A percentile compares a stretch with the other conserved stretches of the same genome.
Conservation (phyloP, 53 echinoderm and acorn worm genomes). For the Hippasteria phrygiana region DNA sequence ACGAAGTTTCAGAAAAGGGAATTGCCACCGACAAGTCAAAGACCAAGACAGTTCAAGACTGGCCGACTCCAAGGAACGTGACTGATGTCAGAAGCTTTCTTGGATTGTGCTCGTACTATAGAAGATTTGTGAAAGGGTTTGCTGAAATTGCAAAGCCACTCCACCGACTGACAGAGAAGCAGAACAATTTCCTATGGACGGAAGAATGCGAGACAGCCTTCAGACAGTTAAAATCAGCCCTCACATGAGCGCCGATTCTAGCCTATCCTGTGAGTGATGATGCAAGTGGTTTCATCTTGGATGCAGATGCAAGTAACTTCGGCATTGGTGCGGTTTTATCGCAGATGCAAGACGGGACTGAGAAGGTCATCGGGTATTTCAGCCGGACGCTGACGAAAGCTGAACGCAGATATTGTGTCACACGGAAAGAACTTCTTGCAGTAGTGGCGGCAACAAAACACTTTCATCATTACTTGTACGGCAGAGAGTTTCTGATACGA, state of each 20-base stretch:
- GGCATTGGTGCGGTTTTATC: conserved; percentile 53
- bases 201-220: conserved; percentile 19
- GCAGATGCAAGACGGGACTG: conserved; percentile 33
- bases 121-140: too few species aligned
- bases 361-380: conserved; percentile 51
- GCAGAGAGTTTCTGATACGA: conserved; percentile 1
- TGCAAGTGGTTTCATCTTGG: conserved; percentile 44
- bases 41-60: conserved; percentile 44
- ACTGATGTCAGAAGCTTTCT: conserved; percentile 67
- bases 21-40: conserved; percentile 26
- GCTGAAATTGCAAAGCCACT: too few species aligned
- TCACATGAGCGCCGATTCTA: conserved; percentile 19
- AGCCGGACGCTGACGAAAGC: conserved; percentile 32
- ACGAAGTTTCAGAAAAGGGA: conserved; percentile 50
- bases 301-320: conserved; percentile 46
- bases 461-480: conserved; percentile 56
- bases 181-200: conserved; percentile 14
- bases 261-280: conserved; percentile 12
- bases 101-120: conserved; percentile 67
- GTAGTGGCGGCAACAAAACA: conserved; percentile 6
- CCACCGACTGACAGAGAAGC: conserved; percentile 40
- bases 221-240: conserved; percentile 1
- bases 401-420: conserved; percentile 63
- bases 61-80: conserved; percentile 59
- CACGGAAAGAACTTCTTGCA: conserved; percentile 29